Evolutionary conservation across 2,113 vertebrate genomes (phyloP).

Genomic region (Atrichornis clamosus): DNA sequence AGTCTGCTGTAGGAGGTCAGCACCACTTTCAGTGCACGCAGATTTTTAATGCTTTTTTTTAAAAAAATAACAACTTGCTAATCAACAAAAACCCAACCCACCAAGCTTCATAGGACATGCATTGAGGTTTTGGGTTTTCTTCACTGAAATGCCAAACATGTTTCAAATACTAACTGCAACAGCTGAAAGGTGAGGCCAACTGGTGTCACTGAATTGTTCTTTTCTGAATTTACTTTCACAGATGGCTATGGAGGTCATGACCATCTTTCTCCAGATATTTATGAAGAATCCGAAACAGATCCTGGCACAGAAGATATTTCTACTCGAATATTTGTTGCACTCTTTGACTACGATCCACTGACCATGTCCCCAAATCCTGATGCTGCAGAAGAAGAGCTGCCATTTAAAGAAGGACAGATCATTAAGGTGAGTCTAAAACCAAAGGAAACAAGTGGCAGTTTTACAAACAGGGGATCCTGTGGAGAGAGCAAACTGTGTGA

Average conservation of each 20-base stretch:
- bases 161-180: neutral
- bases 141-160: neutral
- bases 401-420: constrained; percentile 96
- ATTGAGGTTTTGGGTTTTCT: neutral
- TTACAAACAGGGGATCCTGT: neutral
- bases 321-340: constrained; percentile 89
- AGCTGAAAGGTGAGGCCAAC: neutral
- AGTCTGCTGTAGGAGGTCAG: neutral
- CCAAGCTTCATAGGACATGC: neutral
- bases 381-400: constrained; percentile 92
- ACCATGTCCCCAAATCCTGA: constrained; percentile 98
- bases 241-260: constrained; percentile 82
- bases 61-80: neutral
- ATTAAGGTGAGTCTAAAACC: constrained; percentile 82
- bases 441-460: neutral
- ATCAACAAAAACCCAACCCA: neutral
- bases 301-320: constrained; percentile 80
- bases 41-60: neutral
- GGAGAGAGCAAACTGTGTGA: neutral
- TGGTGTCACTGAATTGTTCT: neutral
- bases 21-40: neutral
- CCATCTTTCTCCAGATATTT: constrained; percentile 84
- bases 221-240: constrained; percentile 52
- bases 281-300: constrained; percentile 87
- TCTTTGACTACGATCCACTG: constrained; percentile 94